These are phyloP conservation scores for Corythoichthys intestinalis DNA, from an alignment of 2,113 vertebrate genomes.

Conservation along the genomic window DNA sequence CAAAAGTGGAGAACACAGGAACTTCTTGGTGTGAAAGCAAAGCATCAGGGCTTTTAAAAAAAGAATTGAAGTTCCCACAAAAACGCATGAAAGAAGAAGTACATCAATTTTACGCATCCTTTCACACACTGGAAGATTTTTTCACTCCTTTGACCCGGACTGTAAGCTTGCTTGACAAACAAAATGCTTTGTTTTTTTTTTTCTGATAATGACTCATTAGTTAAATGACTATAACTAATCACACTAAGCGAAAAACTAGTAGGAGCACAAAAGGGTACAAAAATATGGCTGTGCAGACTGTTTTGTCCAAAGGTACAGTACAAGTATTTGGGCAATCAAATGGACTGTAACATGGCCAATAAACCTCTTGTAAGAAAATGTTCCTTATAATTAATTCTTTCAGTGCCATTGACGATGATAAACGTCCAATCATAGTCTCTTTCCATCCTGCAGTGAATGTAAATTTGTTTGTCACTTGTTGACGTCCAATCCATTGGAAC, in stretches of 20 bases:
- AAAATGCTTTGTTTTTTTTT: not conserved
- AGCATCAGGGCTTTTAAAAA: slow-evolving; percentile 39
- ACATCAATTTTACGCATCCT: not conserved
- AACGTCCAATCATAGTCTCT: no score
- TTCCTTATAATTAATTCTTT: not conserved
- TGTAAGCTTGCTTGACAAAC: not conserved
- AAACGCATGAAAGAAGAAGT: slow-evolving; percentile 27
- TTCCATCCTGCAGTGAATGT: no score
- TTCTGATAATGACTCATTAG: not conserved
- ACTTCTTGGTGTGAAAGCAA: slow-evolving; percentile 45
- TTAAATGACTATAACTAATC: not conserved
- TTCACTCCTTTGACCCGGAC: slow-evolving; percentile 36
- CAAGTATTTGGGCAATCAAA: not conserved
- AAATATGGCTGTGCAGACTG: not conserved
- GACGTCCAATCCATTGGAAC: no score
- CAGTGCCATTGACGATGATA: no score
- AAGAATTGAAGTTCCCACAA: slow-evolving; percentile 31
- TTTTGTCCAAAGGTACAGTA: not conserved
- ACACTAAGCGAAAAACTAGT: not conserved
- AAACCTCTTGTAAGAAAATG: not conserved
- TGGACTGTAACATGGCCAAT: not conserved
- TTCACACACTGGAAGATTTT: slow-evolving; percentile 38
- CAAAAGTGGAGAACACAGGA: slow-evolving; percentile 48
- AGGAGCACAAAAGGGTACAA: not conserved
- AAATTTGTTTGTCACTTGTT: no score